phyloP scores from a whole-genome alignment of 2,797 vertebrate genomes.

The Hipposideros larvatus region DNA sequence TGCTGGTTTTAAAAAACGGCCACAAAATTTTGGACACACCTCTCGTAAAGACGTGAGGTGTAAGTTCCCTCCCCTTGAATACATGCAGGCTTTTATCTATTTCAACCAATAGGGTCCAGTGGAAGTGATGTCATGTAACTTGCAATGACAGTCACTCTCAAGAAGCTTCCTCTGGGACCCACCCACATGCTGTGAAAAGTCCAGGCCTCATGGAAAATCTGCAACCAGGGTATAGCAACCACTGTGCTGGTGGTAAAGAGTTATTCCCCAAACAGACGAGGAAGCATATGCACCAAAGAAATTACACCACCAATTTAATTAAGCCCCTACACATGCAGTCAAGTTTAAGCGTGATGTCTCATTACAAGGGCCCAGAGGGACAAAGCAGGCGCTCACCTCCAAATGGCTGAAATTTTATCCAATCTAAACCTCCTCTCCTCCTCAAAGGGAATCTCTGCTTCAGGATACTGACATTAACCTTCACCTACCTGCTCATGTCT shows the following conservation, averaged over 20 bases:
- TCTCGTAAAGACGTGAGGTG: neutral
- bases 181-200: neutral
- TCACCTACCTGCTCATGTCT: neutral
- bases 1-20: neutral
- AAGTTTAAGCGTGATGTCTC: neutral
- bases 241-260: conserved; percentile 89
- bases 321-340: conserved; percentile 63
- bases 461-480: neutral
- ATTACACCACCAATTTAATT: conserved; percentile 88
- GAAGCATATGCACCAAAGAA: conserved; percentile 89
- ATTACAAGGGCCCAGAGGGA: neutral
- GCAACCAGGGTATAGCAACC: neutral
- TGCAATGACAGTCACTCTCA: neutral
- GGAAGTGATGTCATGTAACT: neutral
- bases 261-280: conserved; percentile 89
- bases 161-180: neutral
- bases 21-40: neutral
- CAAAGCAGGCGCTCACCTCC: neutral
- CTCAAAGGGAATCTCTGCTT: neutral
- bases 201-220: neutral
- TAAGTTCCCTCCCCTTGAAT: neutral
- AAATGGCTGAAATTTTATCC: neutral
- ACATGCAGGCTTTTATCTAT: neutral
- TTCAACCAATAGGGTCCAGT: neutral
- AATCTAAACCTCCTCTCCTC: neutral